Base-by-base conservation (phyloP, 2,888 invertebrate genomes). In the Rhagonycha fulva region DNA sequence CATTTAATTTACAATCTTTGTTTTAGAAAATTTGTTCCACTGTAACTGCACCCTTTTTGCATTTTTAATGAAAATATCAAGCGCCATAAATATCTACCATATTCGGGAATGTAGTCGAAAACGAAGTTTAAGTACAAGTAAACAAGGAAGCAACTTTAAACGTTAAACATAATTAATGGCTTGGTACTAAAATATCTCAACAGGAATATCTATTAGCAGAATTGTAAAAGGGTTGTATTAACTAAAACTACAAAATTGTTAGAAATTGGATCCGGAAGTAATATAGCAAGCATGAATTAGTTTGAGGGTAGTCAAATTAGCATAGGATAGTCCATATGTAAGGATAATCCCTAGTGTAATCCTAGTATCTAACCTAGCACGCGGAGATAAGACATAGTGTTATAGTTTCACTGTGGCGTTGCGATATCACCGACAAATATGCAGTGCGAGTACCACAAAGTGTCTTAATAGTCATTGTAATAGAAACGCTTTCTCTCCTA, bases 291-390 rank as follows among this genome's bases (percentile, higher is more conserved):
- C 70, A 76, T 72, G 77, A 75, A 77, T 77, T 77, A 77, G 74
- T 77, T 70, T 81, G 74, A 81, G 76, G 74, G 82, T 82, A 82
- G 80, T 70, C 28, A 84, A 86, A 86, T 86, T 86, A 86, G 85
- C 84, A 85, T 84, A 82, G 84, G 85, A 85, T 82, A 82, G 84
- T 84, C 86, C 86, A 85, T 87, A 86, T 85, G 86, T 86, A 86
- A 85, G 85, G 86, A 85, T 87, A 86, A 87, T 87, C 86, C 87
- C 85, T 76, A 81, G 85, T 86, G 87, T 87, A 87, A 86, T 87
- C 85, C 85, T 80, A 70, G 81, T 84, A 85, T 84, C 85, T 84
- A 82, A 81, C 82, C 82, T 80, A 81, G 84, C 83, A 83, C 82
- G 83, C 83, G 80, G 80, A 83, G 83, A 82, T 83, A 82, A 82